Percentiles rank a stretch among this genome's conserved stretches.
phyloP scores from a whole-genome alignment of 1,140 invertebrate species.

The Drosophila grimshawi region DNA sequence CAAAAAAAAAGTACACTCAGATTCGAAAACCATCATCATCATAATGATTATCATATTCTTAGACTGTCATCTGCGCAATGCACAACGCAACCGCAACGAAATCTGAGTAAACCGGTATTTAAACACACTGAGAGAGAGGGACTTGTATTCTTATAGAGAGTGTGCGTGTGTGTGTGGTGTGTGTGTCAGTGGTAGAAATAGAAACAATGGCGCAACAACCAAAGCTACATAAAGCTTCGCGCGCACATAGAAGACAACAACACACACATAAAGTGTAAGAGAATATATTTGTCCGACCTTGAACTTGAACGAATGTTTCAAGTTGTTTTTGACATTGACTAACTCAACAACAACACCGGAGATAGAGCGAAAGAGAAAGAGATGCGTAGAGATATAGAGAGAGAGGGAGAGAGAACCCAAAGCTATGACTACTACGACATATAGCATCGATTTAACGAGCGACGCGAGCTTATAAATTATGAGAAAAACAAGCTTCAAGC shows the following conservation, averaged over 20 bases:
- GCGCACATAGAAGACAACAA: background rate
- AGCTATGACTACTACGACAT: conserved; percentile 18
- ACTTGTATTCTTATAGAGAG: no score
- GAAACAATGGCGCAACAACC: conserved; percentile 33
- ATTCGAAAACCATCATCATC: conserved; percentile 11
- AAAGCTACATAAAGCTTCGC: conserved; percentile 35
- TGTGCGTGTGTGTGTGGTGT: background rate
- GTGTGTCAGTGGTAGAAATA: background rate
- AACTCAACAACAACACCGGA: conserved; percentile 30
- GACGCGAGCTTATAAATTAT: conserved; percentile 28
- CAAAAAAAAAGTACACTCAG: conserved; percentile 22
- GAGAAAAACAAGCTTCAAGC: conserved; percentile 29
- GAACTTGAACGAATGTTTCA: conserved; percentile 74
- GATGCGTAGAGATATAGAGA: background rate
- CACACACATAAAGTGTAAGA: conserved; percentile 39
- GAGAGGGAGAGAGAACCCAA: background rate
- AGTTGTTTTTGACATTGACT: conserved; percentile 36
- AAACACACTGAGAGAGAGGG: background rate
- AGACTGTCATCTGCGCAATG: conserved; percentile 31
- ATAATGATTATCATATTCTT: conserved; percentile 24
- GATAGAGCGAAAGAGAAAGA: conserved; percentile 1
- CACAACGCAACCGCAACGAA: conserved; percentile 8
- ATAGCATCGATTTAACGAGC: background rate
- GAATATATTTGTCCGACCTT: conserved; percentile 66
- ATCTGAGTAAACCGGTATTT: conserved; percentile 1